Evolutionary conservation across 2,797 vertebrate species (phyloP), one percentile per base, ranked within the genome.

Genomic region (Rhodeus uyekii): DNA sequence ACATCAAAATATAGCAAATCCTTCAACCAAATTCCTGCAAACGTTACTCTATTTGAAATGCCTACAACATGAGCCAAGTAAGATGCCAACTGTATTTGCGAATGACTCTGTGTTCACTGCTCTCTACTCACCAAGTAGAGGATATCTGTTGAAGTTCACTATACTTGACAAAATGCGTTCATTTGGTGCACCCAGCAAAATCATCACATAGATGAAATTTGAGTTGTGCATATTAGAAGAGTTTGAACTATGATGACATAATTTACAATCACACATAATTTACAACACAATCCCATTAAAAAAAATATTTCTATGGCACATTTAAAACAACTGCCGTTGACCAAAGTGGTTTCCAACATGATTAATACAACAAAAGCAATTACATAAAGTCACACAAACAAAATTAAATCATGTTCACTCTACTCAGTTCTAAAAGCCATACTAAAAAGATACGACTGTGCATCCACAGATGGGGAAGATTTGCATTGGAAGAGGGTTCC

Each of bases 1-100:
- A 60, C 38, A 82, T 68, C 48, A 44, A 60, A 75, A 61, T 64
- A 68, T 48, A 46, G 73, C 36, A 69, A 76, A 82, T 76, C 34
- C 58, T 38, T 36, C 16, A 64, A 81, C n/a, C n/a, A n/a, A n/a
- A n/a, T n/a, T 50, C 58, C 73, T 64, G 32, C 69, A 63, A 50
- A 75, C 8, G 8, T 34, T 71, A 44, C 65, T 80, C 39, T n/a
- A n/a, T 46, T 16, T 60, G n/a, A 74, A 81, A 38, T 27, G 9
- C 19, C 0, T 44, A 44, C 6, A 14, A 24, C 32, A 58, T n/a
- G 18, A 55, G 50, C 27, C 36, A 74, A 53, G 48, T 53, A 53
- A 74, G 34, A 24, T 44, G 39, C 27, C 9, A 80, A 55, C 14
- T 55, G 22, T 39, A 74, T n/a, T 4, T 58, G 34, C 2, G 29